A percentile compares a stretch with the other conserved stretches of the same genome.
Conservation (phyloP, 2,888 invertebrate species). For the Heliconius sara region DNA sequence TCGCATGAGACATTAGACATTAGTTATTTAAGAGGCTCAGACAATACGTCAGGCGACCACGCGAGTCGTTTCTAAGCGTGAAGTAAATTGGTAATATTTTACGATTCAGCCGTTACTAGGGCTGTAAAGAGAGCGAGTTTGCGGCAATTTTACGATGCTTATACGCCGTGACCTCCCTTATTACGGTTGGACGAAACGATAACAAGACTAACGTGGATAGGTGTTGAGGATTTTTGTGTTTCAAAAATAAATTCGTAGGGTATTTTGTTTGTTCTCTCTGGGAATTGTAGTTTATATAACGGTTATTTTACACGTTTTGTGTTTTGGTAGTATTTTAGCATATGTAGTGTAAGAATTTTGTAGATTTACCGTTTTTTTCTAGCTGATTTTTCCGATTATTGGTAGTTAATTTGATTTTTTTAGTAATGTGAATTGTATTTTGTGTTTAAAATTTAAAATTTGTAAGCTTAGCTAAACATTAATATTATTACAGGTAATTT, state of each 20-base stretch:
- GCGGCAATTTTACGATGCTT: slow-evolving; percentile 72
- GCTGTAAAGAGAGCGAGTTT: slow-evolving; percentile 70
- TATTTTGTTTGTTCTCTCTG: slow-evolving; percentile 28
- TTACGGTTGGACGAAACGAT: slow-evolving; percentile 61
- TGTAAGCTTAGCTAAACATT: no score
- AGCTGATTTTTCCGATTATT: neutral
- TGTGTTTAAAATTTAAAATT: no score
- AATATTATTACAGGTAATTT: no score
- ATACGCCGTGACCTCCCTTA: slow-evolving; percentile 72
- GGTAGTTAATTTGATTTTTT: neutral
- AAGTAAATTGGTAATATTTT: slow-evolving; percentile 81
- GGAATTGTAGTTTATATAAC: slow-evolving; percentile 21
- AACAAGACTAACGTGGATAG: slow-evolving; percentile 49
- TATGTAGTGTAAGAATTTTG: neutral
- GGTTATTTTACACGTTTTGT: neutral
- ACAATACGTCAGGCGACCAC: slow-evolving; percentile 53
- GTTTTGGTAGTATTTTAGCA: neutral
- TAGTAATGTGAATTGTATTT: no score
- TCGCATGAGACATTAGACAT: slow-evolving; percentile 38
- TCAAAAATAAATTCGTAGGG: slow-evolving; percentile 31
- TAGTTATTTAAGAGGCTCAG: slow-evolving; percentile 44
- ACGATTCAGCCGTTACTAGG: slow-evolving; percentile 72
- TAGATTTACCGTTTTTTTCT: neutral
- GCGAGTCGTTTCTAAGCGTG: slow-evolving; percentile 65
- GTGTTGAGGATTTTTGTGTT: slow-evolving; percentile 42